phyloP scores from a whole-genome alignment of 1,140 invertebrate genomes.

The Notospermus geniculatus region DNA sequence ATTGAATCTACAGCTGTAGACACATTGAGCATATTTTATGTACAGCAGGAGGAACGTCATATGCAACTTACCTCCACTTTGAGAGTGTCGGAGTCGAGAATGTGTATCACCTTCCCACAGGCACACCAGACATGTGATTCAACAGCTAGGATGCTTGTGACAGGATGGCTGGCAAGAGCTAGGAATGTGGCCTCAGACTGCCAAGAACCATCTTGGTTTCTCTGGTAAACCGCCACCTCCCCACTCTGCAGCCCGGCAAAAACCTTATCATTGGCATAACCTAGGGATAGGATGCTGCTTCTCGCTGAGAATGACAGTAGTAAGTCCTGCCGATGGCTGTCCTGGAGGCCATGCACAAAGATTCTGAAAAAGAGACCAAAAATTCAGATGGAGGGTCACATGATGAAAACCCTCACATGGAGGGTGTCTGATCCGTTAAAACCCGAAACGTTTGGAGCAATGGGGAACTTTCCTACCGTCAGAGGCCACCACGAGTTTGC shows the following conservation, averaged over 20 bases:
- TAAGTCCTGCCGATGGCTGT: constrained; percentile 71
- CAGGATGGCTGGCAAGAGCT: constrained; percentile 64
- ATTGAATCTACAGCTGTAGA: too few relatives aligned
- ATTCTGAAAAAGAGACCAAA: constrained; percentile 58
- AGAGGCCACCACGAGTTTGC: too few relatives aligned
- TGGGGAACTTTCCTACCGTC: too few relatives aligned
- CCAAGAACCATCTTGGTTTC: constrained; percentile 65
- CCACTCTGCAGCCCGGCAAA: constrained; percentile 80
- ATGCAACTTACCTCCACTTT: constrained; percentile 5
- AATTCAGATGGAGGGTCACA: too few relatives aligned
- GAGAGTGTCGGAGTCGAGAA: constrained; percentile 22
- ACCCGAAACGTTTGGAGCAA: neutral
- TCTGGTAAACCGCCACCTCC: constrained; percentile 68
- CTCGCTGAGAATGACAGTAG: constrained; percentile 56
- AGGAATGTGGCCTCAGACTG: constrained; percentile 69
- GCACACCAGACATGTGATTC: constrained; percentile 72
- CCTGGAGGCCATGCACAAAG: constrained; percentile 62
- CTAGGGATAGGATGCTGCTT: constrained; percentile 74
- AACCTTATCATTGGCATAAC: constrained; percentile 81
- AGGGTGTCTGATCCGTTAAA: too few relatives aligned
- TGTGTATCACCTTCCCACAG: constrained; percentile 32
- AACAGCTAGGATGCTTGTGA: constrained; percentile 78
- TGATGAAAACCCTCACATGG: too few relatives aligned
- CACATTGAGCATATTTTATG: too few relatives aligned
- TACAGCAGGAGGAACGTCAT: too few relatives aligned